These are phyloP conservation scores for Perdita meconis DNA, from an alignment of 2,888 invertebrate species.

Conservation along the genomic window DNA sequence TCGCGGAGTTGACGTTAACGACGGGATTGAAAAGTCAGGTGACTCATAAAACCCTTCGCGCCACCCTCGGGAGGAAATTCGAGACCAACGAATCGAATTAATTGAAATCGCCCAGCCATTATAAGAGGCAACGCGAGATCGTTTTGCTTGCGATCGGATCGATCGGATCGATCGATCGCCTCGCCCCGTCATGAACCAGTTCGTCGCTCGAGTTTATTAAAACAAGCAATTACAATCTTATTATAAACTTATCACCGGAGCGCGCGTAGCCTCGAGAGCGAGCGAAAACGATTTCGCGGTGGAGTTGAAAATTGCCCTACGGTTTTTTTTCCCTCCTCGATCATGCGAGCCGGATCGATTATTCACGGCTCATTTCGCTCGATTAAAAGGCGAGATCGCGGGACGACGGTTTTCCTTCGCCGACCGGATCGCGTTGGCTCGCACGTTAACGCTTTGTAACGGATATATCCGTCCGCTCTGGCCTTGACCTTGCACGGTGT, in stretches of 20 bases:
- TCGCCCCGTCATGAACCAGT: conserved; percentile 50
- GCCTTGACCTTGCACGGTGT: conserved; percentile 5
- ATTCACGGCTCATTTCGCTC: conserved; percentile 47
- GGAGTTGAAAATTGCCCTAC: conserved; percentile 36
- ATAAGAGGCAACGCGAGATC: no score
- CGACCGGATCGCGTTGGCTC: background rate
- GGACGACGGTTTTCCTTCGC: background rate
- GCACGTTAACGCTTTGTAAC: background rate
- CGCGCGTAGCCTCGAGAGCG: background rate
- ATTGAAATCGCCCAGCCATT: conserved; percentile 67
- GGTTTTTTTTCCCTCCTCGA: conserved; percentile 32
- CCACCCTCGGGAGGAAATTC: conserved; percentile 28
- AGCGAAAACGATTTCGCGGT: no score
- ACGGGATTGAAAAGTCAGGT: conserved; percentile 29
- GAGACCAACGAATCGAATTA: conserved; percentile 62
- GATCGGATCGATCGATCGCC: conserved; percentile 58
- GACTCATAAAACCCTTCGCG: conserved; percentile 35
- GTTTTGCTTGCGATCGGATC: conserved; percentile 38
- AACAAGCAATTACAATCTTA: conserved; percentile 60
- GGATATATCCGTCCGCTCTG: conserved; percentile 15
- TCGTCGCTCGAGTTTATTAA: conserved; percentile 59
- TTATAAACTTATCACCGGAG: conserved; percentile 55
- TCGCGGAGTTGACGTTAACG: conserved; percentile 45
- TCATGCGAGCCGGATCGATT: conserved; percentile 44
- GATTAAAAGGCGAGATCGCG: conserved; percentile 42